Percentiles rank a stretch among this genome's conserved stretches.
These are phyloP conservation scores for Zaprionus camerounensis DNA, from an alignment of 1,140 invertebrate genomes.

Conservation along the genomic window DNA sequence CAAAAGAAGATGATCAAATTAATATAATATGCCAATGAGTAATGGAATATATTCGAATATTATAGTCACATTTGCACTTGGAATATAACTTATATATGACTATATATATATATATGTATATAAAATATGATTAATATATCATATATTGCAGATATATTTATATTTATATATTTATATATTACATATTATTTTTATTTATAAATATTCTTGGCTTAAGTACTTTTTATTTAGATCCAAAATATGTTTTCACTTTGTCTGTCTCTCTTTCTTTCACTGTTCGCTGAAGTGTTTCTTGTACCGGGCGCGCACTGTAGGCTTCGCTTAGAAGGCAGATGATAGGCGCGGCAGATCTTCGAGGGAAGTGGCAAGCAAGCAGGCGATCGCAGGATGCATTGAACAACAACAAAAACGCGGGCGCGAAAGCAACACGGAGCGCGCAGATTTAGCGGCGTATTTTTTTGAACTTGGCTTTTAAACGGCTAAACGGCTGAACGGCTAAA, in stretches of 20 bases:
- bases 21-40: no score
- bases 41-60: no score
- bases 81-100: no score
- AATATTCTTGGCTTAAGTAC: not conserved
- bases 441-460: not conserved
- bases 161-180: no score
- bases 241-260: not conserved
- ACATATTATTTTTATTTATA: no score
- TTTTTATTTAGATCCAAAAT: not conserved
- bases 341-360: not conserved
- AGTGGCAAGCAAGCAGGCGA: constrained; percentile 30
- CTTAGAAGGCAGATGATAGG: not conserved
- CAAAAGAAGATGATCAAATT: no score
- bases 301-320: not conserved
- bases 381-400: constrained; percentile 17
- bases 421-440: constrained; percentile 34
- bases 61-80: no score
- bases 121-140: no score
- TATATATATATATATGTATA: no score
- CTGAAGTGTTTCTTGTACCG: not conserved
- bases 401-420: constrained; percentile 63
- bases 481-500: not conserved
- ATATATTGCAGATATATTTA: no score
- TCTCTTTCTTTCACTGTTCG: not conserved
- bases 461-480: not conserved